These are phyloP conservation scores for Adineta ricciae DNA, from an alignment of 2,888 invertebrate species.

Conservation along the genomic window DNA sequence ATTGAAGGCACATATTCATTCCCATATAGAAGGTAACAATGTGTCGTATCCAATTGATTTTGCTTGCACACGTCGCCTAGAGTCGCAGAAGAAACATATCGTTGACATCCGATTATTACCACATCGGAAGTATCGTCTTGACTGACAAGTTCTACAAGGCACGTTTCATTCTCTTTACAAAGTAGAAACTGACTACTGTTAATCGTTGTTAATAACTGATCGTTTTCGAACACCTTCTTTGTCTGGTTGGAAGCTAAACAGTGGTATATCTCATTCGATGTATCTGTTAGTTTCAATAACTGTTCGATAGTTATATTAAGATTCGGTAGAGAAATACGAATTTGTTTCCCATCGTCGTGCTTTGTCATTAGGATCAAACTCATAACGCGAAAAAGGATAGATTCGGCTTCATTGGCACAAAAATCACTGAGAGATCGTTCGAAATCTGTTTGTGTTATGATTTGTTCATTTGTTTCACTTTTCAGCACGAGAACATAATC, in stretches of 20 bases:
- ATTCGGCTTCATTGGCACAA: neutral
- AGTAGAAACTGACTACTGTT: neutral
- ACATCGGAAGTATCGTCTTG: neutral
- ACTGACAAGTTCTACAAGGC: neutral
- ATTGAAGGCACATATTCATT: neutral
- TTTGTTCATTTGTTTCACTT: neutral
- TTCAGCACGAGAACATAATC: neutral
- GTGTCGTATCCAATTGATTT: neutral
- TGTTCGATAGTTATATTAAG: neutral
- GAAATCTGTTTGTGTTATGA: neutral
- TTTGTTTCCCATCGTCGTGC: neutral
- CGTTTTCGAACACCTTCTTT: neutral
- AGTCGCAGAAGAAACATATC: neutral
- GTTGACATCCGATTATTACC: too few relatives aligned
- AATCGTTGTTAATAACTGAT: neutral
- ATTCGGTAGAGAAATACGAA: neutral
- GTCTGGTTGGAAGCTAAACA: neutral
- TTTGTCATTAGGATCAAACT: neutral
- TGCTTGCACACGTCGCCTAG: neutral
- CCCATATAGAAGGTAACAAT: neutral
- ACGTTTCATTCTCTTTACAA: slow-evolving; percentile 10
- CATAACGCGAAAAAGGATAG: neutral
- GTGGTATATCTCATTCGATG: neutral
- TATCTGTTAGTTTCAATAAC: neutral
- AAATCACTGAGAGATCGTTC: neutral